Base-by-base conservation (phyloP, 37 sponge, comb jelly and placozoan species). In the Aplysina aerophoba region DNA sequence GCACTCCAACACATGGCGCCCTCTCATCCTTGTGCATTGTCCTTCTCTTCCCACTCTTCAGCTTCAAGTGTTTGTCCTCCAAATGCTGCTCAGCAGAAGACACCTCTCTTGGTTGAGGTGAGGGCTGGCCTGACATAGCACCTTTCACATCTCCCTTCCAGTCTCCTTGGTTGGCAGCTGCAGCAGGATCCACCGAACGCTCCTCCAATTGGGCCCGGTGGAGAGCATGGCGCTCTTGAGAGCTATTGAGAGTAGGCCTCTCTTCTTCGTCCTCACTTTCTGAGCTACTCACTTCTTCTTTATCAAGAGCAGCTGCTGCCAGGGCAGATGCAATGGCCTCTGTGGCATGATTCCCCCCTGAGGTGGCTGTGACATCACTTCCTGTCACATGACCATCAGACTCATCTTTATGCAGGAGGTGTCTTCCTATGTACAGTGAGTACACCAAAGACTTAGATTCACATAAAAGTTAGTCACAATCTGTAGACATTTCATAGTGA, bases 281-380 rank as follows among this genome's bases (percentile, higher is more conserved):
- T 36, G 13, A 27, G 1, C 44, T 50, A 37, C 31, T 69, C 12
- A 33, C 1, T 24, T 44, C 79, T 17, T 55, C 84, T 13, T 35
- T 50, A n/a, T 85, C 86, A 22, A 85, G 55, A 30, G 81, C 90
- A 83, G 93, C 93, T 55, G 71, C 87, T 25, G 91, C 93, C 73
- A 91, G 58, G 53, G 87, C 95, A 79, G 80, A 68, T 13, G 95
- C 95, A 40, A 75, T 19, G n/a, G 54, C 54, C 41, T 75, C 78
- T 1, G 53, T 36, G 37, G 78, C 34, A 34, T 30, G 34, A 69
- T 44, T 8, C 50, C 3, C 50, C 50, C 8, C 50, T 44, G 50
- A 44, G 50, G 50, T 44, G 50, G 50, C 50, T 44, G 50, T 44
- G 50, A 44, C 50, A 44, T 44, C 8, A 44, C 50, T 44, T 44